These are phyloP conservation scores for Asteroscopus sphinx DNA, from an alignment of 2,888 invertebrate genomes.

Conservation along the genomic window DNA sequence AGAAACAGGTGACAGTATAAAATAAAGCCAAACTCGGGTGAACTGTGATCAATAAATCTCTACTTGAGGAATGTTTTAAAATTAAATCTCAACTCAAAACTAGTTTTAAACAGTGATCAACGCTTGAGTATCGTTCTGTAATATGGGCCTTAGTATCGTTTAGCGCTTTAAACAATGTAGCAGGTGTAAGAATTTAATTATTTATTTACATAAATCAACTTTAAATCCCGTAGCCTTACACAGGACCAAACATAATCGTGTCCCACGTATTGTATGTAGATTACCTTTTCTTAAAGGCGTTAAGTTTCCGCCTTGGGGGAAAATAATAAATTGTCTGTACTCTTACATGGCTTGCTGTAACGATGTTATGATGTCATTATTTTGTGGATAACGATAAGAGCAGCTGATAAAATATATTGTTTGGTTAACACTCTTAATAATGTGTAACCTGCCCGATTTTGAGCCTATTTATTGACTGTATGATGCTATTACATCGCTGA, in stretches of 20 bases:
- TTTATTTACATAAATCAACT: slow-evolving; percentile 67
- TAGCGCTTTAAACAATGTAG: slow-evolving; percentile 16
- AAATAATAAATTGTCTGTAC: slow-evolving; percentile 75
- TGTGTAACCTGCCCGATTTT: slow-evolving; percentile 31
- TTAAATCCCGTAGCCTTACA: slow-evolving; percentile 55
- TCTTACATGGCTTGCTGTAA: slow-evolving; percentile 71
- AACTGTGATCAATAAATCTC: no score
- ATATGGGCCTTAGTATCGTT: neutral
- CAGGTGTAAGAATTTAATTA: slow-evolving; percentile 62
- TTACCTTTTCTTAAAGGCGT: slow-evolving; percentile 72
- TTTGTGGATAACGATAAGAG: slow-evolving; percentile 68
- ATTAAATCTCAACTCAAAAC: no score
- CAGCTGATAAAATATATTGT: slow-evolving; percentile 53
- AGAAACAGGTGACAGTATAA: no score
- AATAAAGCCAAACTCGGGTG: no score
- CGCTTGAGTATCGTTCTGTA: no score
- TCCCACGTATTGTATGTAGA: slow-evolving; percentile 84
- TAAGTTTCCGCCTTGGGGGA: slow-evolving; percentile 69
- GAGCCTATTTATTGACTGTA: neutral
- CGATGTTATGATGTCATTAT: slow-evolving; percentile 79
- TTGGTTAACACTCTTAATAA: slow-evolving; percentile 45
- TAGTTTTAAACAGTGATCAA: no score
- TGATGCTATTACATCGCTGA: neutral
- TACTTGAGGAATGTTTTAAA: no score
- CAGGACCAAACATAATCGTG: slow-evolving; percentile 48